Evolutionary conservation across 2,113 vertebrate genomes (phyloP), one percentile per base, ranked within the genome.

Genomic region (Oreochromis niloticus): DNA sequence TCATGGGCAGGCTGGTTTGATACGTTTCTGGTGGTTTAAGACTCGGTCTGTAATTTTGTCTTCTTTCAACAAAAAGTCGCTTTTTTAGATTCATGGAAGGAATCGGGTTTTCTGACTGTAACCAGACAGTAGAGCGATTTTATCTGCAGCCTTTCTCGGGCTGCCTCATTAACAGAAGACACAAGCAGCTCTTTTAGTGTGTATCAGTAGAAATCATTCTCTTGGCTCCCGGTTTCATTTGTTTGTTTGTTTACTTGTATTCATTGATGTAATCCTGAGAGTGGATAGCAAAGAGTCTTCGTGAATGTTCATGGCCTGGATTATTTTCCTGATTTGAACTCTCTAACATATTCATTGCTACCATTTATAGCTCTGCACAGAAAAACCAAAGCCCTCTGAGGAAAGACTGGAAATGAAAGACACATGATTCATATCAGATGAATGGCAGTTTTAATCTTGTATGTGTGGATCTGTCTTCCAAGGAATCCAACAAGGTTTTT

Each of bases 141-240:
- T 85, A 86, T 93, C 86, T 89, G 73, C 80, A 89, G 82, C 46
- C 68, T 82, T 59, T 89, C 63, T 92, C 14, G 36, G 50, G 19
- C 41, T 91, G 36, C 63, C 86, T 94, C 89, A 93, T 93, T 94
- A 93, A 91, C 81, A 84, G 24, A 84, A 85, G 22, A 89, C 82
- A 86, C 87, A 85, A 81, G 50, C 84, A 83, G 78, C 16, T 34
- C 46, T 30, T 43, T 80, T 30, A 10, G 79, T 63, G 52, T 56
- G 81, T 79, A 39, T 68, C 68, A 79, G 82, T 78, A 86, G 85
- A 88, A 91, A 89, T 88, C 68, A 80, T 85, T 93, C 83, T 90
- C 89, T 91, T 50, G 82, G 83, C 84, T 80, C 85, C 63, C 30
- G 48, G 83, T 30, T 80, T 92, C 81, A 75, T 89, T 93, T 93